phyloP scores from a whole-genome alignment of 2,797 vertebrate species.

The Rhabdophis nuchalis region DNA sequence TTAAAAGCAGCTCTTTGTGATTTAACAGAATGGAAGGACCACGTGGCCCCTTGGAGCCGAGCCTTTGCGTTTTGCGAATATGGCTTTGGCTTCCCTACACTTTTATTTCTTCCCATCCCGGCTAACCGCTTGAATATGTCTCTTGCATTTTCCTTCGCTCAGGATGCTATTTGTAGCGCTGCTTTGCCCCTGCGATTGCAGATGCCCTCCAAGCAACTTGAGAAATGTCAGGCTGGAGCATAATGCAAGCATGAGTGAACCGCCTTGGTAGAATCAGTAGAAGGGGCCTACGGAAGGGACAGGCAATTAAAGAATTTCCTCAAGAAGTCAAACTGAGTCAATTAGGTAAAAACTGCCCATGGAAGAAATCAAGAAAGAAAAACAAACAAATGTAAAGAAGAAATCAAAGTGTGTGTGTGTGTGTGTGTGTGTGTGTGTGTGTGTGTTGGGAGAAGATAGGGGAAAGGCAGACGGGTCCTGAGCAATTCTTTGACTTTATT shows the following conservation, averaged over 20 bases:
- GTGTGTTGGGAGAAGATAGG: too few species aligned
- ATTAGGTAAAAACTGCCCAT: slow-evolving; percentile 12
- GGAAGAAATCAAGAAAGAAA: background rate
- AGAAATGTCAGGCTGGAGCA: background rate
- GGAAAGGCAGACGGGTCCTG: background rate
- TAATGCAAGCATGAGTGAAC: background rate
- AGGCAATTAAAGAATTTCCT: slow-evolving; percentile 17
- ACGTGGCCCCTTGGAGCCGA: background rate
- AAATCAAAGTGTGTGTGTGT: background rate
- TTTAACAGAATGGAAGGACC: background rate
- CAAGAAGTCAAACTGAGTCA: background rate
- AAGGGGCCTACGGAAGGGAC: background rate
- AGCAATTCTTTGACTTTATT: background rate
- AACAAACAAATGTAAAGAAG: background rate
- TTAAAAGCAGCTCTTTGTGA: background rate
- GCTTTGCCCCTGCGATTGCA: slow-evolving; percentile 38
- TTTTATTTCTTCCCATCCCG: slow-evolving; percentile 20
- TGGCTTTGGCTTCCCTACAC: background rate
- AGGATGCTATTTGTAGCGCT: slow-evolving; percentile 33
- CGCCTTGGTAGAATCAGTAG: background rate
- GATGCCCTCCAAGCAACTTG: slow-evolving; percentile 16
- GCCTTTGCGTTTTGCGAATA: background rate
- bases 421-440: background rate
- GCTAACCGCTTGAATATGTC: slow-evolving; percentile 21
- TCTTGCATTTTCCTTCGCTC: background rate